Percentiles rank a stretch among this genome's conserved stretches.
These are phyloP conservation scores for Lagopus leucura DNA, from an alignment of 2,113 vertebrate genomes.

Conservation along the genomic window DNA sequence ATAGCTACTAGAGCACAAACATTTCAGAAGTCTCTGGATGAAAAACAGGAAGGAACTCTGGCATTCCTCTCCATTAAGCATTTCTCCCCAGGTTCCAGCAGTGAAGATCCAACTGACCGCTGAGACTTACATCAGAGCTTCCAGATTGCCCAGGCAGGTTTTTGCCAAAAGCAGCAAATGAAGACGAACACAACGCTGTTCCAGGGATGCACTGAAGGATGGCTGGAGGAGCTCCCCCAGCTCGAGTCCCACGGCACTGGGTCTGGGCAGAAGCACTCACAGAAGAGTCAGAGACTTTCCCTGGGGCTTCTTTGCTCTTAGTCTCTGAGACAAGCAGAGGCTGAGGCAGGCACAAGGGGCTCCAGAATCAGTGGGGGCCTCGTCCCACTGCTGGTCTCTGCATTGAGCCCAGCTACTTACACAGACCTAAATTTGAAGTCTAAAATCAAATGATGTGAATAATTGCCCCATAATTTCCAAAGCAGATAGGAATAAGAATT, in stretches of 20 bases:
- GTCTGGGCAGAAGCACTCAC: not conserved
- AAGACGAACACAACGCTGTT: rapidly evolving
- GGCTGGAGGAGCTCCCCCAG: not conserved
- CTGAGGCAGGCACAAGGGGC: not conserved
- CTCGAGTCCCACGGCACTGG: not conserved
- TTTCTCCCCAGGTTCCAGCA: not conserved
- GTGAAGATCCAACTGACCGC: not conserved
- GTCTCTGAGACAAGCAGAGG: not conserved
- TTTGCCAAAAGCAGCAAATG: not conserved
- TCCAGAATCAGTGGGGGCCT: not conserved
- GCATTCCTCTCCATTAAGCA: not conserved
- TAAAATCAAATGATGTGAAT: not conserved
- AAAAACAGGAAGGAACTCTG: not conserved
- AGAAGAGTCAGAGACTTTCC: not conserved
- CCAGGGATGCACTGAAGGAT: rapidly evolving
- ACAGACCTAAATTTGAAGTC: not conserved
- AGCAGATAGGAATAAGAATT: not conserved
- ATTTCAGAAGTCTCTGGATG: not conserved
- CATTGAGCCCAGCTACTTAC: not conserved
- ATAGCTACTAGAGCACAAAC: not conserved
- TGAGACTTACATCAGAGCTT: not conserved
- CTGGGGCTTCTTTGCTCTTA: not conserved
- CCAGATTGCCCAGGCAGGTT: not conserved
- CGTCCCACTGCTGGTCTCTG: not conserved
- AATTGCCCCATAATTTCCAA: not conserved